Evolutionary conservation across 2,113 vertebrate species (phyloP).

Genomic region (Thinocorus orbignyianus): DNA sequence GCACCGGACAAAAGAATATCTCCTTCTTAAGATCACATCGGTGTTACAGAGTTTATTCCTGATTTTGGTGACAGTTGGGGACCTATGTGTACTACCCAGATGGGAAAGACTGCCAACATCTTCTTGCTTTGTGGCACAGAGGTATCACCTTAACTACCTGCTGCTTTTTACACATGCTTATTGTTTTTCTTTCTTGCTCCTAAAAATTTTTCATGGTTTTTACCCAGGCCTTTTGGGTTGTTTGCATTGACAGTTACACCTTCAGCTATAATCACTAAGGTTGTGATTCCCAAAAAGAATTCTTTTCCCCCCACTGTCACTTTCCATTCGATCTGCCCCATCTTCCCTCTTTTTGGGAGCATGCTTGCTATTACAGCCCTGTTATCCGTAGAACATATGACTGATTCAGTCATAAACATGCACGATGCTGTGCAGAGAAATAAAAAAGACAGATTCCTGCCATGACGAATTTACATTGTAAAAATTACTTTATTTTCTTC

Average conservation of each 20-base stretch:
- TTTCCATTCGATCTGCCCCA: not conserved
- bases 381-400: not conserved
- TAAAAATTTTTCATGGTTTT: not conserved
- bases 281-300: not conserved
- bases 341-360: not conserved
- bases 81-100: not conserved
- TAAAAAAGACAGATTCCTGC: not conserved
- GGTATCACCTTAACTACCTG: not conserved
- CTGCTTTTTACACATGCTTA: not conserved
- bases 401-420: not conserved
- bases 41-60: too few species aligned
- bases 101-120: not conserved
- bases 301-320: not conserved
- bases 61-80: not conserved
- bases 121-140: not conserved
- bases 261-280: not conserved
- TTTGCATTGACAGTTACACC: not conserved
- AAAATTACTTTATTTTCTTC: not conserved
- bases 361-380: not conserved
- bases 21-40: too few species aligned
- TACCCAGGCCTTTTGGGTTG: not conserved
- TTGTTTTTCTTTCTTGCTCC: not conserved
- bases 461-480: not conserved
- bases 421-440: not conserved
- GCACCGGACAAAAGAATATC: too few species aligned